A percentile compares a stretch with the other conserved stretches of the same genome.
Evolutionary conservation across 2,113 vertebrate species (phyloP).

Genomic region (Neogale vison): DNA sequence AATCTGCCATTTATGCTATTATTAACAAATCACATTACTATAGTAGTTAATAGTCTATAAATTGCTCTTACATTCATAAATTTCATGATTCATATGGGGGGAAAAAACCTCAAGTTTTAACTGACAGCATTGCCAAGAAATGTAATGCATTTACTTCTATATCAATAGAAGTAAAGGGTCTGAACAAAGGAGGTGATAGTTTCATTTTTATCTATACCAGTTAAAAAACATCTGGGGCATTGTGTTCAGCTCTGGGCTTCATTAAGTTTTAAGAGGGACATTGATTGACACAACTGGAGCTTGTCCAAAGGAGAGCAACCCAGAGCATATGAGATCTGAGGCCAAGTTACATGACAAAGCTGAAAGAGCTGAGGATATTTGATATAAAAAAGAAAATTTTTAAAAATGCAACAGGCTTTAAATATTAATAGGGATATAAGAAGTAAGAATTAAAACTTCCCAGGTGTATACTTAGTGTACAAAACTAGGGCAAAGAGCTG

Average conservation of each 20-base stretch:
- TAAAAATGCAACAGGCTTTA: not conserved
- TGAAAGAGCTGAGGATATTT: not conserved
- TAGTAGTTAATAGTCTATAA: not conserved
- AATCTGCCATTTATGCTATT: not conserved
- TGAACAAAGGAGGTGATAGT: not conserved
- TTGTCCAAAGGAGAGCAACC: not conserved
- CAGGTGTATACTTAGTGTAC: not conserved
- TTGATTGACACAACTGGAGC: not conserved
- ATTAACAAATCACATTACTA: not conserved
- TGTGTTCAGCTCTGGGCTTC: not conserved
- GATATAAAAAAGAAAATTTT: not conserved
- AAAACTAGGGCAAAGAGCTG: not conserved
- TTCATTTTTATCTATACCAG: not conserved
- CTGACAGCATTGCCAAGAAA: slow-evolving; percentile 24
- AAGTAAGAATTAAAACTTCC: not conserved
- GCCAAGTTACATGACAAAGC: not conserved
- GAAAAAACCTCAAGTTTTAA: not conserved
- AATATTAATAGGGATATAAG: not conserved
- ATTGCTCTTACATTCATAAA: slow-evolving; percentile 20
- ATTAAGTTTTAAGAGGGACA: not conserved
- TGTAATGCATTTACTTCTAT: not conserved
- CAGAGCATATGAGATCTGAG: not conserved
- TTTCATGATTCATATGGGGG: not conserved
- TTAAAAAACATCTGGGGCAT: not conserved
- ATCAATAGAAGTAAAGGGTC: not conserved